phyloP scores from a whole-genome alignment of 2,888 invertebrate genomes.

The Dioctria linearis region DNA sequence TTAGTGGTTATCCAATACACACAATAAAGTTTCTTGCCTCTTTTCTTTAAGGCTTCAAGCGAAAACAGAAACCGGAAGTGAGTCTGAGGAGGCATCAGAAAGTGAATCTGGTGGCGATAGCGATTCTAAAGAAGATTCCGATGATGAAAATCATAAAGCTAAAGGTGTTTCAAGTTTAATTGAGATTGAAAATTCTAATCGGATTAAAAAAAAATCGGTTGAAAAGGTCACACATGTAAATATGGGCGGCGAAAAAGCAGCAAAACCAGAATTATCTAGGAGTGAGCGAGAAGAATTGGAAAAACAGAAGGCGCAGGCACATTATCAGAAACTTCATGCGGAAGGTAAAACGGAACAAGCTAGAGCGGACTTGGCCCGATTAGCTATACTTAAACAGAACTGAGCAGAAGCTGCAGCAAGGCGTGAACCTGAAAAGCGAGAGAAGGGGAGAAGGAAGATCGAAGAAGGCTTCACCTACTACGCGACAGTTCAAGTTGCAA shows the following conservation, averaged over 20 bases:
- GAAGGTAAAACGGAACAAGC: conserved; percentile 98
- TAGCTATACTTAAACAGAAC: conserved; percentile 95
- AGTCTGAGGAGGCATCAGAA: conserved; percentile 61
- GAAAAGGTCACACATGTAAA: conserved; percentile 80
- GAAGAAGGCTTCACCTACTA: conserved; percentile 44
- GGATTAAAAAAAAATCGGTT: conserved; percentile 85
- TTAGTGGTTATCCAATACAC: no score
- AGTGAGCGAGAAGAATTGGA: conserved; percentile 92
- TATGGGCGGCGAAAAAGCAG: conserved; percentile 61
- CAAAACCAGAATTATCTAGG: conserved; percentile 84
- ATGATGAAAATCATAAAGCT: conserved; percentile 79
- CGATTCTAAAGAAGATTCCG: conserved; percentile 71
- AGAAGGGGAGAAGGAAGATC: conserved; percentile 78
- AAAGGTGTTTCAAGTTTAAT: conserved; percentile 93
- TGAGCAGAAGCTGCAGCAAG: conserved; percentile 95
- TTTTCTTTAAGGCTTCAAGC: conserved; percentile 14
- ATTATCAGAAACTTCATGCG: conserved; percentile 93
- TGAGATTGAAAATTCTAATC: conserved; percentile 97
- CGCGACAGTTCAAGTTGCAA: conserved; percentile 54
- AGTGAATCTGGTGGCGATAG: conserved; percentile 73
- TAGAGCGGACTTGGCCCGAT: conserved; percentile 91
- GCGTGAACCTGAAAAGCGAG: conserved; percentile 87
- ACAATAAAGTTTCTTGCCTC: neutral
- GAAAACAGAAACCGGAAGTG: conserved; percentile 74
- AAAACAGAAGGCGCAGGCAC: conserved; percentile 88